phyloP scores from a whole-genome alignment of 2,113 vertebrate species.

The Colinus virginianus region DNA sequence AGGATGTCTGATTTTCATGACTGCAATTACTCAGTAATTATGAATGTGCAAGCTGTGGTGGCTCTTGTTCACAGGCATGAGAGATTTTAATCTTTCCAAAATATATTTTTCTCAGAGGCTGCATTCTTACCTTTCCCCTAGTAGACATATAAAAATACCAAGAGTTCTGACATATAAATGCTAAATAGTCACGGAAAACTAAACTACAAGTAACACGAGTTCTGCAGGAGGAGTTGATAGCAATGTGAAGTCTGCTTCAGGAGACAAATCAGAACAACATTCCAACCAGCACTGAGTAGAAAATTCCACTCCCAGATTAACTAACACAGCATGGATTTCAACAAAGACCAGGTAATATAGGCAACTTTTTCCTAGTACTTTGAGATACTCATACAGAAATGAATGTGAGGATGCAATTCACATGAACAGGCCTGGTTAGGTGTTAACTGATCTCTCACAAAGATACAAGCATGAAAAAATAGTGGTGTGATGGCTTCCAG shows the following conservation, averaged over 20 bases:
- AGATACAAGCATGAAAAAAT: not conserved
- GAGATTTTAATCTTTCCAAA: not conserved
- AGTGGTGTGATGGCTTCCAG: not conserved
- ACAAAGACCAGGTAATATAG: not conserved
- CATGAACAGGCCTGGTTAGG: not conserved
- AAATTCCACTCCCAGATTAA: not conserved
- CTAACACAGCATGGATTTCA: not conserved
- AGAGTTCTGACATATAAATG: not conserved
- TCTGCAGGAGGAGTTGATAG: not conserved
- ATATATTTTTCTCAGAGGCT: not conserved
- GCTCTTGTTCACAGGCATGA: not conserved
- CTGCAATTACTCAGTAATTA: not conserved
- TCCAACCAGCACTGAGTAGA: not conserved
- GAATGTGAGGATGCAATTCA: not conserved
- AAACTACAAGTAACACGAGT: not conserved
- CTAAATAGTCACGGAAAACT: not conserved
- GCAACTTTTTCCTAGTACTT: not conserved
- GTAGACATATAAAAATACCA: not conserved
- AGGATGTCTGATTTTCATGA: too few species aligned
- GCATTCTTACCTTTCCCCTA: not conserved
- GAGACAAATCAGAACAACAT: not conserved
- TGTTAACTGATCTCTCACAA: not conserved
- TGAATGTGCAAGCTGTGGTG: not conserved
- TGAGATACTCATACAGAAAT: not conserved
- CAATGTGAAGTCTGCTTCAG: not conserved